Evolutionary conservation across 1,140 invertebrate species (phyloP).

Genomic region (Heliconius himera): DNA sequence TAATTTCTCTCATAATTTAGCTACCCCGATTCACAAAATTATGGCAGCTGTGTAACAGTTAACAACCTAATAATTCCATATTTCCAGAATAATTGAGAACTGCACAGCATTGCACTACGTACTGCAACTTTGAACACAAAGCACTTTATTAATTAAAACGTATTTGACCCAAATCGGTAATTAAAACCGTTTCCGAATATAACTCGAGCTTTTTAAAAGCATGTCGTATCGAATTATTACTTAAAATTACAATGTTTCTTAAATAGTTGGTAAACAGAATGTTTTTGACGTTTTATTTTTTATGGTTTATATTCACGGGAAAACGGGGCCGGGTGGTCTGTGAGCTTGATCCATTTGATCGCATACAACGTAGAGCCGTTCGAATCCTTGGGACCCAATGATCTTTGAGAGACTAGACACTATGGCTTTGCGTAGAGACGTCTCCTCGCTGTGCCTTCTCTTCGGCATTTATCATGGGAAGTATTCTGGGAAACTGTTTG

Average conservation of each 20-base stretch:
- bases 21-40: not conserved
- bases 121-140: constrained; percentile 12
- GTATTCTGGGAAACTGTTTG: too few relatives aligned
- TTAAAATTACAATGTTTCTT: not conserved
- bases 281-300: not conserved
- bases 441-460: too few relatives aligned
- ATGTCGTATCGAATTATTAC: not conserved
- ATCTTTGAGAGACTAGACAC: too few relatives aligned
- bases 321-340: too few relatives aligned
- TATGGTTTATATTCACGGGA: not conserved
- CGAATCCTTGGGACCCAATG: too few relatives aligned
- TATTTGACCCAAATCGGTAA: constrained; percentile 12
- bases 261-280: not conserved
- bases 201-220: not conserved
- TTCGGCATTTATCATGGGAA: too few relatives aligned
- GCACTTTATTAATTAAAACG: constrained; percentile 10
- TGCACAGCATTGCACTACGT: not conserved
- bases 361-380: too few relatives aligned
- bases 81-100: constrained; percentile 15
- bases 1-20: constrained; percentile 8
- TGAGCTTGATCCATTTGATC: too few relatives aligned
- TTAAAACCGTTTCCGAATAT: constrained; percentile 9
- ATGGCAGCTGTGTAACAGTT: constrained; percentile 14
- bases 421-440: too few relatives aligned
- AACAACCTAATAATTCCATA: constrained; percentile 14